phyloP scores from a whole-genome alignment of 23 tunicate species.

The Styela clava region DNA sequence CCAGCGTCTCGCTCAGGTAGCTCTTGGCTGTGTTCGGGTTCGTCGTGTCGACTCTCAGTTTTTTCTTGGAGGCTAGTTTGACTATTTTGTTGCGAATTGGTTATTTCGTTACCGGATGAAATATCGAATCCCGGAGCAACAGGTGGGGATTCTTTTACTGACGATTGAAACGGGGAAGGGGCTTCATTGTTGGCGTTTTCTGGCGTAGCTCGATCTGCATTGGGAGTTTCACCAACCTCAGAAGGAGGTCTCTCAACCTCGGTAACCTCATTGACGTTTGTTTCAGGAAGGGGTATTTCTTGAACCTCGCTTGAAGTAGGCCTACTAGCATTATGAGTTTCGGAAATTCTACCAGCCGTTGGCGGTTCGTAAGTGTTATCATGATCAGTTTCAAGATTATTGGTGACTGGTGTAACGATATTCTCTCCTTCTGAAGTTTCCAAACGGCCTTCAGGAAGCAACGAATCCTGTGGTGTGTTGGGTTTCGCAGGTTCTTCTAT shows the following conservation, averaged over 20 bases:
- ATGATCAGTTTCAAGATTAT: too few species aligned
- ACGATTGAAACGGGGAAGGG: neutral
- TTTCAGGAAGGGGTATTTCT: neutral
- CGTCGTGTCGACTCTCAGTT: neutral
- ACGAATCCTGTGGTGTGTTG: neutral
- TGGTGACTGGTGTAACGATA: too few species aligned
- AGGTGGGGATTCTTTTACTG: neutral
- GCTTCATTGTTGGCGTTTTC: neutral
- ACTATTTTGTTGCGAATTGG: neutral
- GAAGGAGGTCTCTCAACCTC: neutral
- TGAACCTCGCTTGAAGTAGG: too few species aligned
- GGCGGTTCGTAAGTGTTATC: too few species aligned
- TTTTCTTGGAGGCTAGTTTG: neutral
- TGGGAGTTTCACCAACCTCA: neutral
- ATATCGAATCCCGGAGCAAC: neutral
- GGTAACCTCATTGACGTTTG: neutral
- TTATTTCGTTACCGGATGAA: conserved; percentile 3
- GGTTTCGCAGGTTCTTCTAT: neutral
- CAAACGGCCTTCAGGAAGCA: neutral
- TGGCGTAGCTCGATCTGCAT: neutral
- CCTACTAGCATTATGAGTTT: too few species aligned
- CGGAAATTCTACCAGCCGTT: too few species aligned
- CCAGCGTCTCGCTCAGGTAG: conserved; percentile 6
- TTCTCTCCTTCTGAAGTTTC: neutral
- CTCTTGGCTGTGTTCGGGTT: neutral